These are phyloP conservation scores for Morone chrysops DNA, from an alignment of 2,113 vertebrate species.

Conservation along the genomic window DNA sequence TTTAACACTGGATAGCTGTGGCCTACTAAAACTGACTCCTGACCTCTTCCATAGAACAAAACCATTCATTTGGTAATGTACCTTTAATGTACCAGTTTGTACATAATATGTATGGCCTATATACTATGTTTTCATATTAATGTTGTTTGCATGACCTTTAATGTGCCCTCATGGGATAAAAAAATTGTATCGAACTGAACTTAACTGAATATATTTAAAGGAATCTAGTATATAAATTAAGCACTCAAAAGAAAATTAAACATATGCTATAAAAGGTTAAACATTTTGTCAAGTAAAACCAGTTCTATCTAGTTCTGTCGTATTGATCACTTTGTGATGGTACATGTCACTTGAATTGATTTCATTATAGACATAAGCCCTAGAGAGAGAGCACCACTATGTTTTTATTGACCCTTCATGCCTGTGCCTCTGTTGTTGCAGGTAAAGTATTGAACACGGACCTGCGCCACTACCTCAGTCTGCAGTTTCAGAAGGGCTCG, in stretches of 20 bases:
- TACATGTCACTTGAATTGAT: constrained; percentile 43
- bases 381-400: not conserved
- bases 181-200: not conserved
- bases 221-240: not conserved
- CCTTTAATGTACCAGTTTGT: not conserved
- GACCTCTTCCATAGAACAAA: not conserved
- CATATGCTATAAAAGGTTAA: not conserved
- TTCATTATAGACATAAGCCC: constrained; percentile 22
- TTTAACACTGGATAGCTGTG: not conserved
- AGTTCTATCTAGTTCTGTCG: constrained; percentile 7
- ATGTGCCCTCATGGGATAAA: no score
- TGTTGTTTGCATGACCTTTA: not conserved
- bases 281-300: not conserved
- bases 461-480: constrained; percentile 96
- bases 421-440: constrained; percentile 71
- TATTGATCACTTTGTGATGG: constrained; percentile 33
- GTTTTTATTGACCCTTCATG: constrained; percentile 53
- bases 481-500: constrained; percentile 98
- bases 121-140: not conserved
- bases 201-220: not conserved
- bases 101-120: not conserved
- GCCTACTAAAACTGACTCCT: not conserved
- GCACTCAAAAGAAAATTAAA: not conserved
- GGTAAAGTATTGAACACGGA: constrained; percentile 99
- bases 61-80: not conserved